phyloP scores from a whole-genome alignment of 2,113 vertebrate genomes.

The Channa argus region DNA sequence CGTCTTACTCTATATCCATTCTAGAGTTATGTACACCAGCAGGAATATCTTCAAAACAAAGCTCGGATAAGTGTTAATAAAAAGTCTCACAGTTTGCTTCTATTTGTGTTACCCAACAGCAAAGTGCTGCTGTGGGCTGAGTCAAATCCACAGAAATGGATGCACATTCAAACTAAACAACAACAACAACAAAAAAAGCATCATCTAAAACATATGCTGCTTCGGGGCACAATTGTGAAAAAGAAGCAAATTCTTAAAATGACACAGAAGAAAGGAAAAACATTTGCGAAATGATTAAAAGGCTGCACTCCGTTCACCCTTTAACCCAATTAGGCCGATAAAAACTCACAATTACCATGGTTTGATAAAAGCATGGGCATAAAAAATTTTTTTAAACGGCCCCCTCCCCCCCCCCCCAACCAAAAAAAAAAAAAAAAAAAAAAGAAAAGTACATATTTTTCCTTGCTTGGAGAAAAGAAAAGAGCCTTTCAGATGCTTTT shows the following conservation, averaged over 20 bases:
- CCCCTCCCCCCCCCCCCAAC: too few relatives aligned
- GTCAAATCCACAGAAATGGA: background rate
- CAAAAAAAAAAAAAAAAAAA: too few relatives aligned
- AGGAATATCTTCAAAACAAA: background rate
- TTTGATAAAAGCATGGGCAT: background rate
- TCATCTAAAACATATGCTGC: slow-evolving; percentile 3
- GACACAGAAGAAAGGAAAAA: too few relatives aligned
- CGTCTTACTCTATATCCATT: background rate
- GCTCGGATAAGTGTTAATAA: too few relatives aligned
- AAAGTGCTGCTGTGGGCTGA: background rate
- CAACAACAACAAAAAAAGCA: background rate
- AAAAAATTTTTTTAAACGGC: background rate
- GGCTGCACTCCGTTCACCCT: background rate
- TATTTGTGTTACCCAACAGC: background rate
- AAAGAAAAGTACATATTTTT: background rate
- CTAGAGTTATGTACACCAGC: background rate
- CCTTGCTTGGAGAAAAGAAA: background rate
- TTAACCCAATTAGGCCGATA: background rate
- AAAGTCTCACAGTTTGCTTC: too few relatives aligned
- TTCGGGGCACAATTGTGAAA: background rate
- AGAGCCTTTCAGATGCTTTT: background rate
- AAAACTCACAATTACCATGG: background rate
- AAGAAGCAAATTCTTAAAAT: too few relatives aligned
- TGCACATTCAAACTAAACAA: background rate
- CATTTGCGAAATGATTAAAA: background rate